Percentiles rank a stretch among this genome's conserved stretches.
phyloP scores from a whole-genome alignment of 2,888 invertebrate genomes.

The Margaritifera margaritifera region DNA sequence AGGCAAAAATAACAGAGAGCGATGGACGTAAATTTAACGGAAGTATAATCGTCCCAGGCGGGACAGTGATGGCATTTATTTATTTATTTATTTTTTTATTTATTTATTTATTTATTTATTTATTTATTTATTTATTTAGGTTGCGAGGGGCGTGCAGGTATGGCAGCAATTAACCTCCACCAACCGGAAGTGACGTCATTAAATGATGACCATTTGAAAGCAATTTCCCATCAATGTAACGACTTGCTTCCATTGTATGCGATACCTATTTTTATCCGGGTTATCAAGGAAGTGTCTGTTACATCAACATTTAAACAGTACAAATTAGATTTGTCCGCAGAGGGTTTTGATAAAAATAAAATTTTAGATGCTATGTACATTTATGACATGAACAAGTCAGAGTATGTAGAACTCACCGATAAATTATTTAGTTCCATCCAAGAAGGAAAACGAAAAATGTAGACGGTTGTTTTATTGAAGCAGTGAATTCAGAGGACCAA shows the following conservation, averaged over 20 bases:
- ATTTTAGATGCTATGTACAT: constrained; percentile 24
- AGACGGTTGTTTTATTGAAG: too few species aligned
- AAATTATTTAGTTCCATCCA: too few species aligned
- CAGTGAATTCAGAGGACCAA: too few species aligned
- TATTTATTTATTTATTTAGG: constrained; percentile 23
- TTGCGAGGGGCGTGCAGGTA: constrained; percentile 56
- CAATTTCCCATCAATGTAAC: constrained; percentile 39
- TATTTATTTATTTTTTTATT: too few species aligned
- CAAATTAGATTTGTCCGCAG: constrained; percentile 25
- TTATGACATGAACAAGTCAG: too few species aligned
- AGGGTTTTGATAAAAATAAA: constrained; percentile 28
- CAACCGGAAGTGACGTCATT: constrained; percentile 16
- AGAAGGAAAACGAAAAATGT: too few species aligned
- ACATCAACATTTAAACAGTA: constrained; percentile 44
- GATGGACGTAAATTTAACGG: background rate
- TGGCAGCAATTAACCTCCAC: constrained; percentile 56
- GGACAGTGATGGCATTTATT: too few species aligned
- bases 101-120: too few species aligned
- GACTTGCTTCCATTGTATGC: constrained; percentile 57
- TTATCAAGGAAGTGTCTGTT: constrained; percentile 27
- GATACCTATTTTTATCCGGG: constrained; percentile 41
- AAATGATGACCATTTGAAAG: constrained; percentile 23
- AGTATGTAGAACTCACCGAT: too few species aligned
- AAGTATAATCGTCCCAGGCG: too few species aligned
- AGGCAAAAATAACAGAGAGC: background rate